Evolutionary conservation across 2,797 vertebrate species (phyloP).

Genomic region (Leptodactylus fallax): DNA sequence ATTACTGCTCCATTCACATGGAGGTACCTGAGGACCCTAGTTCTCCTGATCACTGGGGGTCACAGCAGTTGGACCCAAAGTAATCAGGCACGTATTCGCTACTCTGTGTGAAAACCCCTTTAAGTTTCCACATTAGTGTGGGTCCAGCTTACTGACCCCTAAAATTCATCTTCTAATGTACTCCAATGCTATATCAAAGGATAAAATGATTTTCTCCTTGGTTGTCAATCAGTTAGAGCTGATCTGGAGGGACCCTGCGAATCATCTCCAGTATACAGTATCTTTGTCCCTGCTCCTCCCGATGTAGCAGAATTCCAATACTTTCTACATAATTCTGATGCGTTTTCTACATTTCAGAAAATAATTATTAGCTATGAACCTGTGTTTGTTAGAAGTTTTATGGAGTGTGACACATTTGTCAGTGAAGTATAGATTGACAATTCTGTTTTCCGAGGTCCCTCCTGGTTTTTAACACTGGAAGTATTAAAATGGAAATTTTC

Average conservation of each 20-base stretch:
- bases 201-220: background rate
- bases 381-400: slow-evolving; percentile 28
- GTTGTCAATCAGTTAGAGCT: background rate
- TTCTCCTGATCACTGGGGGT: too few species aligned
- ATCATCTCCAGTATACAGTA: background rate
- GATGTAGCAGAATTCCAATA: background rate
- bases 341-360: background rate
- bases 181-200: background rate
- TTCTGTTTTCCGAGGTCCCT: slow-evolving; percentile 24
- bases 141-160: background rate
- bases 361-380: background rate
- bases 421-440: slow-evolving; percentile 23
- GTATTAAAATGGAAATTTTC: slow-evolving; percentile 37
- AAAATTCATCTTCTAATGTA: background rate
- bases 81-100: too few species aligned
- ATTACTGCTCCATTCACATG: too few species aligned
- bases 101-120: too few species aligned
- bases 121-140: background rate
- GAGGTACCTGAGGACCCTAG: too few species aligned
- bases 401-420: slow-evolving; percentile 15
- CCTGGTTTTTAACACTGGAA: slow-evolving; percentile 34
- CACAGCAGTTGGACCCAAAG: too few species aligned
- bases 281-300: background rate
- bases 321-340: background rate
- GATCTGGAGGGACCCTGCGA: background rate